Conservation (phyloP, 1,140 invertebrate species). For the Drosophila miranda region DNA sequence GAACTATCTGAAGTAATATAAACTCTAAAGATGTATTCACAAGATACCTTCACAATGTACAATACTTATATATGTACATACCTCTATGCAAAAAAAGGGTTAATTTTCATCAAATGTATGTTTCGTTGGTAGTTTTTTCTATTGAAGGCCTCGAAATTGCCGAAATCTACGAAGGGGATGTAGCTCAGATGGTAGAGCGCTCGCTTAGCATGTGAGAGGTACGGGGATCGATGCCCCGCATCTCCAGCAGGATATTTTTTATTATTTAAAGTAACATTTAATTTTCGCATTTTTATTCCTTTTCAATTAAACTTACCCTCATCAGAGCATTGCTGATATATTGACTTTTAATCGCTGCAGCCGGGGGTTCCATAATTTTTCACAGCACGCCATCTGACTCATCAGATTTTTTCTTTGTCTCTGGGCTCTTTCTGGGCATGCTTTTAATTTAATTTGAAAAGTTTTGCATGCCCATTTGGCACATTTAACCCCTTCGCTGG, state of each 20-base stretch:
- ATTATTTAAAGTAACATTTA: conserved; percentile 54
- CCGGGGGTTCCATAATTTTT: conserved; percentile 33
- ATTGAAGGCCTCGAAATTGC: conserved; percentile 7
- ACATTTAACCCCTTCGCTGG: conserved; percentile 69
- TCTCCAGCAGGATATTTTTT: conserved; percentile 72
- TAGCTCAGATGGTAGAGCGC: conserved; percentile 93
- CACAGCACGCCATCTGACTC: conserved; percentile 64
- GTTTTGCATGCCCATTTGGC: conserved; percentile 77
- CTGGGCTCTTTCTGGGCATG: conserved; percentile 51
- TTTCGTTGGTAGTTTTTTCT: not conserved
- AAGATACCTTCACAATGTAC: too few species aligned
- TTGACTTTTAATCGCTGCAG: conserved; percentile 76
- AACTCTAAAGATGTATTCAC: too few species aligned
- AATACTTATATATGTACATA: too few species aligned
- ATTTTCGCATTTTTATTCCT: not conserved
- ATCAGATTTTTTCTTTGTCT: conserved; percentile 75
- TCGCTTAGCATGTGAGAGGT: conserved; percentile 92
- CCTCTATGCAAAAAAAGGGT: not conserved
- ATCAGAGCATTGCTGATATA: conserved; percentile 68
- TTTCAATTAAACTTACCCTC: conserved; percentile 45
- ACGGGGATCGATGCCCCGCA: conserved; percentile 91
- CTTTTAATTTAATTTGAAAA: conserved; percentile 81
- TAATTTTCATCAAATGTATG: not conserved
- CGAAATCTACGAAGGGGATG: conserved; percentile 58
- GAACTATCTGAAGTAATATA: too few species aligned